Conservation (phyloP, 1,140 invertebrate genomes). For the Monomorium pharaonis region DNA sequence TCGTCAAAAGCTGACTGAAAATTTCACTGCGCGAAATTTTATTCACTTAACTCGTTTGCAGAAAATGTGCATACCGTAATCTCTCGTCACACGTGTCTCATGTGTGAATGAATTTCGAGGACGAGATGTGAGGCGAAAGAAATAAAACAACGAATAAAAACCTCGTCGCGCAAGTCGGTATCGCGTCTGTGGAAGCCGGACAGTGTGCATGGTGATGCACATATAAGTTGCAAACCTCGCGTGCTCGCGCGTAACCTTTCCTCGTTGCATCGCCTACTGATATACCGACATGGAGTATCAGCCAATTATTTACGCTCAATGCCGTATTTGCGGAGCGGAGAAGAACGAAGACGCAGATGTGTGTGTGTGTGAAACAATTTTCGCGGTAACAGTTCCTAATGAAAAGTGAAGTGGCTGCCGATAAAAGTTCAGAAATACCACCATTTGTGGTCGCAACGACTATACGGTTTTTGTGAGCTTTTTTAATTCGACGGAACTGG, state of each 20-base stretch:
- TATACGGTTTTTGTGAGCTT: slow-evolving; percentile 23
- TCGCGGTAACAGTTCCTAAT: slow-evolving; percentile 34
- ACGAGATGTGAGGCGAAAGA: slow-evolving; percentile 14
- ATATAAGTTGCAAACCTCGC: slow-evolving; percentile 7
- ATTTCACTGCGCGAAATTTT: not conserved
- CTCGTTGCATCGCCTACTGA: slow-evolving; percentile 14
- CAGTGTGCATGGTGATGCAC: slow-evolving; percentile 1
- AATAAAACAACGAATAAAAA: slow-evolving; percentile 22
- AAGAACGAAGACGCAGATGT: slow-evolving; percentile 37
- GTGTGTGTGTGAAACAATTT: slow-evolving; percentile 30
- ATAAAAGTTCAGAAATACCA: slow-evolving; percentile 37
- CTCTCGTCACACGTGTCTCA: slow-evolving; percentile 24
- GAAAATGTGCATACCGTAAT: slow-evolving; percentile 8
- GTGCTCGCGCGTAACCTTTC: slow-evolving; percentile 46
- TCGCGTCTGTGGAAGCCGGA: slow-evolving; percentile 4
- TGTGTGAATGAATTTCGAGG: slow-evolving; percentile 32
- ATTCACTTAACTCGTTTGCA: slow-evolving; percentile 27
- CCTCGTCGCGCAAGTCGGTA: slow-evolving; percentile 31
- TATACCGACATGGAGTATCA: slow-evolving; percentile 45
- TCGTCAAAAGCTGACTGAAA: not conserved
- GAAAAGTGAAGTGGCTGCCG: slow-evolving; percentile 42
- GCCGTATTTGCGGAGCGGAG: slow-evolving; percentile 22
- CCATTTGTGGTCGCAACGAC: not conserved
- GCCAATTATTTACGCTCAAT: slow-evolving; percentile 59
- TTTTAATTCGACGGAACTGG: not conserved